Conservation (phyloP, 2,113 vertebrate species). For the Hippocampus barbouri region DNA sequence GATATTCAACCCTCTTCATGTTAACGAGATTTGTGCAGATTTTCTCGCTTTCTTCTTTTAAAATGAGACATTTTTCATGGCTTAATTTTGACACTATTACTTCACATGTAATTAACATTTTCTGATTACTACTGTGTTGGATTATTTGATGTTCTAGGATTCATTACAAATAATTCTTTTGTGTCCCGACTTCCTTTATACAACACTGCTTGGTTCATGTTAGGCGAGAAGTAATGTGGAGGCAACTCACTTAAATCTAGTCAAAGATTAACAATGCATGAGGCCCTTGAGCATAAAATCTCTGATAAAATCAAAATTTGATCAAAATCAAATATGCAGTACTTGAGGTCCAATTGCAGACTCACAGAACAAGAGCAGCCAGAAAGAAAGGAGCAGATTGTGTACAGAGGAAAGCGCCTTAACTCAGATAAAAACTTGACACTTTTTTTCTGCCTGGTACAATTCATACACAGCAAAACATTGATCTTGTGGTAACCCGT, state of each 20-base stretch:
- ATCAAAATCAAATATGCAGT: background rate
- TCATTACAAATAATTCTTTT: no score
- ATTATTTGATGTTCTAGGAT: no score
- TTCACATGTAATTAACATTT: no score
- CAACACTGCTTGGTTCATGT: slow-evolving; percentile 22
- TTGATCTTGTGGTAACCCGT: no score
- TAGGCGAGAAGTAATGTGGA: slow-evolving; percentile 22
- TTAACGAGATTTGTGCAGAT: no score
- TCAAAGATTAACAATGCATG: slow-evolving; percentile 7
- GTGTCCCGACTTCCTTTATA: background rate
- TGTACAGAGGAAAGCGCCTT: background rate
- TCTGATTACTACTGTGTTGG: no score
- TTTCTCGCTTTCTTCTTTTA: no score
- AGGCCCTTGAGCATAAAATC: background rate
- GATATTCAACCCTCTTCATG: no score
- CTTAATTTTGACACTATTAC: no score
- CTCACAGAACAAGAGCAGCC: background rate
- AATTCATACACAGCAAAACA: no score
- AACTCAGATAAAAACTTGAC: background rate
- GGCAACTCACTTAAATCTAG: slow-evolving; percentile 10
- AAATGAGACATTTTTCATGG: no score
- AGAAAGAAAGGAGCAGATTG: background rate
- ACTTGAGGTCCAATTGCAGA: background rate
- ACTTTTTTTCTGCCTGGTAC: background rate
- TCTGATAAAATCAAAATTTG: background rate